Evolutionary conservation across 2,113 vertebrate species (phyloP).

Genomic region (Crotalus tigris): DNA sequence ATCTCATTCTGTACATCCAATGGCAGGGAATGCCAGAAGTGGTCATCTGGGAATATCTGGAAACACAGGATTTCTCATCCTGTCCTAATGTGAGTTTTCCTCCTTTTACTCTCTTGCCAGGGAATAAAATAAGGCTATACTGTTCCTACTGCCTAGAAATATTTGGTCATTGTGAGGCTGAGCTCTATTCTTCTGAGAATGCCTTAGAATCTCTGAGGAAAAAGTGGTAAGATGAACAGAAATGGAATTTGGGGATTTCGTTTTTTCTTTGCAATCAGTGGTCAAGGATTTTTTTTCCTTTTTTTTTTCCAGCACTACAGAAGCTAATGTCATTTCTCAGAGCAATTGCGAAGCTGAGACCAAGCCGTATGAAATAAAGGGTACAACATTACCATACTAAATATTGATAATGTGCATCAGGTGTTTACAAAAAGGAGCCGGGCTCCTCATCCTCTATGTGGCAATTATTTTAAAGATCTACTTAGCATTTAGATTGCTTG

Average conservation of each 20-base stretch:
- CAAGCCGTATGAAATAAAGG: conserved; percentile 24
- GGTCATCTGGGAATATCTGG: neutral
- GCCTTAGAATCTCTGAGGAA: neutral
- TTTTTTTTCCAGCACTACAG: neutral
- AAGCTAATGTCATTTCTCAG: neutral
- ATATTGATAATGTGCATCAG: conserved; percentile 61
- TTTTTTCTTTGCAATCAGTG: neutral
- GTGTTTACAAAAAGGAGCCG: conserved; percentile 43
- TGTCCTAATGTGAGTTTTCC: neutral
- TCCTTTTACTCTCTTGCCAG: neutral
- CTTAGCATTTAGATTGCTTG: conserved; percentile 70
- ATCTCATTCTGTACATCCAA: neutral
- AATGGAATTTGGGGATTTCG: neutral
- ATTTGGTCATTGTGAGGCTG: neutral
- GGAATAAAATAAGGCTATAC: neutral
- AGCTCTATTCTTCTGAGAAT: neutral
- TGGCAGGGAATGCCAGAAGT: neutral
- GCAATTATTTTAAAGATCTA: conserved; percentile 65
- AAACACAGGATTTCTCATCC: neutral
- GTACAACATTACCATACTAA: conserved; percentile 36
- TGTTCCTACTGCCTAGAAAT: neutral
- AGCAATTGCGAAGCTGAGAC: conserved; percentile 22
- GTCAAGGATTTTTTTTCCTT: neutral
- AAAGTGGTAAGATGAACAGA: neutral
- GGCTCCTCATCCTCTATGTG: conserved; percentile 38